Evolutionary conservation across 2,888 invertebrate genomes (phyloP).

Genomic region (Ophion ventricosus): DNA sequence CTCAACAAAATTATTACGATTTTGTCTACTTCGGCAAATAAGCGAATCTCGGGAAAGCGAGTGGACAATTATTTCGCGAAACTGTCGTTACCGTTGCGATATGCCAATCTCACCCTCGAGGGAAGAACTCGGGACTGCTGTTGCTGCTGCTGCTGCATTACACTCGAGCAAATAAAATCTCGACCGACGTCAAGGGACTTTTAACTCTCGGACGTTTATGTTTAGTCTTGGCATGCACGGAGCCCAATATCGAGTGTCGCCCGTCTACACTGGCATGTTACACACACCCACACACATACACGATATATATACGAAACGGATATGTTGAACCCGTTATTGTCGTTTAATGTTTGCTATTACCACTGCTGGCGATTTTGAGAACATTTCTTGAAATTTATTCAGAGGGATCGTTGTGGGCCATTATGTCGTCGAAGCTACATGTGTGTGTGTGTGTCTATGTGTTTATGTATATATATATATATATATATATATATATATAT

Average conservation of each 20-base stretch:
- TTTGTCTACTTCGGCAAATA: not conserved
- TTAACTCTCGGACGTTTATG: slow-evolving; percentile 62
- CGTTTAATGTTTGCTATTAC: not conserved
- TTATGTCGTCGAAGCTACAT: not conserved
- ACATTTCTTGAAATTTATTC: not conserved
- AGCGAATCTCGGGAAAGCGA: not conserved
- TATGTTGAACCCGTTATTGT: not conserved
- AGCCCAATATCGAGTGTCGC: slow-evolving; percentile 60
- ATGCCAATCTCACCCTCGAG: not conserved
- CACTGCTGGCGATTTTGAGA: not conserved
- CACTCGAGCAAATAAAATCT: slow-evolving; percentile 38
- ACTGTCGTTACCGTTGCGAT: not conserved
- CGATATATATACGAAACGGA: not conserved
- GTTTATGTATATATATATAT: not conserved
- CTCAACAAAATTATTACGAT: not conserved
- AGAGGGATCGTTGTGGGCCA: not conserved
- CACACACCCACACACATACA: slow-evolving; percentile 11
- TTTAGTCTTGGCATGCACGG: slow-evolving; percentile 66
- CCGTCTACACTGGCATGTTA: not conserved
- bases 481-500: not conserved
- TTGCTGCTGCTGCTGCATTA: not conserved
- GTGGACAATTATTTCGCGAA: not conserved
- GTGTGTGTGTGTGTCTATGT: too few relatives aligned
- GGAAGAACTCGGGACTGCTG: not conserved
- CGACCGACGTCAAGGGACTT: slow-evolving; percentile 25